These are phyloP conservation scores for Cyrtodaria siliqua DNA, from an alignment of 2,888 invertebrate species.

Conservation along the genomic window DNA sequence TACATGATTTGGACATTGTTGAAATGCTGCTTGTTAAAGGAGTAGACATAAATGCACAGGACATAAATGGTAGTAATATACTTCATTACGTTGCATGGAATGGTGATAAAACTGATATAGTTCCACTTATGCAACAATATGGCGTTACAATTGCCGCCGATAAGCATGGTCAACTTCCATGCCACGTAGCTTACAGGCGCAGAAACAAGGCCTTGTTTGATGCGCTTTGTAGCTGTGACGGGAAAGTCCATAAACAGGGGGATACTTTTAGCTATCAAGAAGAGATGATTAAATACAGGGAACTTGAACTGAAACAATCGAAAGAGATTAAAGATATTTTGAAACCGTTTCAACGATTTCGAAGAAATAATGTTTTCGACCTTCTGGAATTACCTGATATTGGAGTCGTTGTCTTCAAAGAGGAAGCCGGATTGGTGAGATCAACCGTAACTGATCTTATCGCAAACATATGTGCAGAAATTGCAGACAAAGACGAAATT, in stretches of 20 bases:
- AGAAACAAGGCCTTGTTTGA: slow-evolving; percentile 10
- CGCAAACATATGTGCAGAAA: slow-evolving; percentile 5
- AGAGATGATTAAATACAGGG: background rate
- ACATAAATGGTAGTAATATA: slow-evolving; percentile 16
- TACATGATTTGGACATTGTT: slow-evolving; percentile 5
- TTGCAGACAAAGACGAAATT: slow-evolving; percentile 5
- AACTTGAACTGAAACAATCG: background rate
- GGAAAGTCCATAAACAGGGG: background rate
- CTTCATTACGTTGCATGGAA: slow-evolving; percentile 28
- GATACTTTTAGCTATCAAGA: slow-evolving; percentile 5
- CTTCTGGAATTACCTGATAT: slow-evolving; percentile 13
- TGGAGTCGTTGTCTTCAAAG: slow-evolving; percentile 13
- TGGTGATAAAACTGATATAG: background rate
- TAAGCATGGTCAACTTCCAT: slow-evolving; percentile 24
- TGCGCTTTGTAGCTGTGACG: slow-evolving; percentile 11
- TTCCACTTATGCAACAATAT: background rate
- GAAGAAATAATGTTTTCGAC: background rate
- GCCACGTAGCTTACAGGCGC: slow-evolving; percentile 13
- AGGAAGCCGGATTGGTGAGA: slow-evolving; percentile 13
- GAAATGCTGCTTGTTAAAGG: slow-evolving; percentile 1
- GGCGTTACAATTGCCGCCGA: background rate
- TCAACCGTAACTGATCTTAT: background rate
- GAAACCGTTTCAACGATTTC: background rate
- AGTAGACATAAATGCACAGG: background rate
- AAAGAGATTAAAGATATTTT: background rate